Evolutionary conservation across 2,797 vertebrate species (phyloP), one percentile per base, ranked within the genome.

Genomic region (Numenius phaeopus): DNA sequence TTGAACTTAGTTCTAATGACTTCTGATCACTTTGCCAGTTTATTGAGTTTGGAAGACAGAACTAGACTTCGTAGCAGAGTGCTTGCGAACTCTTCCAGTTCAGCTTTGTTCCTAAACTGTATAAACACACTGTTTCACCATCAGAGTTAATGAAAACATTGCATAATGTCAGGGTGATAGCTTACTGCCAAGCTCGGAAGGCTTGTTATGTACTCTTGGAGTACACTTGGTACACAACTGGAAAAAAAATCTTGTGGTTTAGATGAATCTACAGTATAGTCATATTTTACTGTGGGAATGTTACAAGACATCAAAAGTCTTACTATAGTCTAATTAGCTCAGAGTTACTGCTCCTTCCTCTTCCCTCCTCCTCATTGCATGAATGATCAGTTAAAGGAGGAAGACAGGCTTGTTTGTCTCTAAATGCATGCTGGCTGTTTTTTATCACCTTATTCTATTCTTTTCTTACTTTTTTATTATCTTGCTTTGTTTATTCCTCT

Each of bases 91-190:
- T 87, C 83, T 94, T 91, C 83, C 89, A 87, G 89, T 87, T 87
- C 71, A 37, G 96, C 95, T 94, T 91, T 94, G 94, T 95, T 95
- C 96, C 40, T 94, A 79, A 94, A 96, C 86, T 96, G 55, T 94
- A 94, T 94, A 97, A 96, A 97, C 95, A 97, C 34, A 1, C 76
- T 21, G 90, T 96, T 97, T 97, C 95, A 94, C 94, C 96, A 96
- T 92, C 83, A 3, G 54, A 93, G 66, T 95, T 96, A 96, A 95
- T 92, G 90, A 97, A 96, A 96, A 97, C 96, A 96, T 97, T 97
- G 96, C 96, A 89, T 94, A 96, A 97, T 77, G 83, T 89, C 92
- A 91, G 92, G 39, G 71, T 91, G 89, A 96, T 91, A 94, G 90
- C 75, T 85, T 59, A 39, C 90, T 96, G 95, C 96, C 96, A 96